phyloP scores from a whole-genome alignment of 1,140 invertebrate genomes.

The Andricus grossulariae region DNA sequence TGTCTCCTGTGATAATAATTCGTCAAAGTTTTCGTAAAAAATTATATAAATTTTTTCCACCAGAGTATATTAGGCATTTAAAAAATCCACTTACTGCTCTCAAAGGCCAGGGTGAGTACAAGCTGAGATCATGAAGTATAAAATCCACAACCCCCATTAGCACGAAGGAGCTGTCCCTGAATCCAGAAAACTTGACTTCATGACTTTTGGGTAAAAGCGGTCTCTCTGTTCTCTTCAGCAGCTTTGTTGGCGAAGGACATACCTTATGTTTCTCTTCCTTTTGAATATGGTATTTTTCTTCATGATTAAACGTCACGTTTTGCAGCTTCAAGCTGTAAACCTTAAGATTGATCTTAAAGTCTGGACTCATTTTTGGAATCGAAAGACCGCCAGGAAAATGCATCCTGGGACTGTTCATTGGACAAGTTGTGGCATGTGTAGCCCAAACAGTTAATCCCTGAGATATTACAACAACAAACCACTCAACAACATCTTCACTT shows the following conservation, averaged over 20 bases:
- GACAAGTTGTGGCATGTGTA: conserved; percentile 57
- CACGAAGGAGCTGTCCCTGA: conserved; percentile 51
- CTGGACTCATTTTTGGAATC: conserved; percentile 57
- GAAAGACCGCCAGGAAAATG: conserved; percentile 53
- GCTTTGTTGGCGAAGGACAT: conserved; percentile 60
- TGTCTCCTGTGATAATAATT: no score
- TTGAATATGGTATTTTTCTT: conserved; percentile 58
- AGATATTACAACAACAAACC: conserved; percentile 61
- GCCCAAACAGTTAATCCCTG: conserved; percentile 60
- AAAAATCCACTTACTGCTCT: conserved; percentile 47
- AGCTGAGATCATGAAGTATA: conserved; percentile 48
- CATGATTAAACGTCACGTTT: conserved; percentile 42
- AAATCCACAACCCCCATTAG: conserved; percentile 53
- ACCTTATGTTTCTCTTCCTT: conserved; percentile 42
- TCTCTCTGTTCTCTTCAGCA: conserved; percentile 49
- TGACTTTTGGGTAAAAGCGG: conserved; percentile 35
- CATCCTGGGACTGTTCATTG: conserved; percentile 47
- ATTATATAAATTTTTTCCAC: no score
- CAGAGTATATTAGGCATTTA: not conserved
- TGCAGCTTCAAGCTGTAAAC: conserved; percentile 57
- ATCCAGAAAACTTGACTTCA: conserved; percentile 31
- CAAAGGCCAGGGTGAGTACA: conserved; percentile 58
- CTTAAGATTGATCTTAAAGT: conserved; percentile 62
- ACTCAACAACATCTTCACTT: conserved; percentile 50
- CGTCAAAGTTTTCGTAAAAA: no score